These are phyloP conservation scores for Danaus melanippus DNA, from an alignment of 1,140 invertebrate species.

Conservation along the genomic window DNA sequence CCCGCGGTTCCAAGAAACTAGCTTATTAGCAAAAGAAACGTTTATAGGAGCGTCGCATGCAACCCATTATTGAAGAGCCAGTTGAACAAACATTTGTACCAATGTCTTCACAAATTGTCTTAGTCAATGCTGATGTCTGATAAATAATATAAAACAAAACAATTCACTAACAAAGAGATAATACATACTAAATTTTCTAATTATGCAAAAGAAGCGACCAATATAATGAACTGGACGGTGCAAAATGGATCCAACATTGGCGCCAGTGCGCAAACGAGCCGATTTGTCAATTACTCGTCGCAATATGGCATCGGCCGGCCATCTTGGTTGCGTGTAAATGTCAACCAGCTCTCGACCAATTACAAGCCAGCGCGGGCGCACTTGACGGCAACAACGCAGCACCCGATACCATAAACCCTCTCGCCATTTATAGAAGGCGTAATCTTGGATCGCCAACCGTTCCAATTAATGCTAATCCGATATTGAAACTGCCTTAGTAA, in stretches of 20 bases:
- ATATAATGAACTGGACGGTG: too few species aligned
- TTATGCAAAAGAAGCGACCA: too few species aligned
- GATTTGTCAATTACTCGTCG: slow-evolving; percentile 58
- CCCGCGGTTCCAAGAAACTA: slow-evolving; percentile 22
- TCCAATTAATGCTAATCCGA: slow-evolving; percentile 62
- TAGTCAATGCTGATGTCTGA: too few species aligned
- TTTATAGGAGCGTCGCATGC: slow-evolving; percentile 40
- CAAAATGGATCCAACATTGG: slow-evolving; percentile 2
- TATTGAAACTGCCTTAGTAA: slow-evolving; percentile 31
- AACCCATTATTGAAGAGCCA: slow-evolving; percentile 27
- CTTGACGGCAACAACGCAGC: slow-evolving; percentile 52
- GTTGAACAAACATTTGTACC: slow-evolving; percentile 14
- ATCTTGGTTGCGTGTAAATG: slow-evolving; percentile 61
- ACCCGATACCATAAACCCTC: slow-evolving; percentile 59
- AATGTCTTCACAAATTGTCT: background rate
- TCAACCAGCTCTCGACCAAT: slow-evolving; percentile 58
- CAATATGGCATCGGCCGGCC: slow-evolving; percentile 51
- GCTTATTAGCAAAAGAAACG: slow-evolving; percentile 28
- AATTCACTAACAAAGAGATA: too few species aligned
- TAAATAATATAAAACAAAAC: too few species aligned
- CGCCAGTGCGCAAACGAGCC: slow-evolving; percentile 25
- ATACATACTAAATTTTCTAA: too few species aligned
- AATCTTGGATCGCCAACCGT: slow-evolving; percentile 44
- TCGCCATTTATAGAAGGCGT: slow-evolving; percentile 59
- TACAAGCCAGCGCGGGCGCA: slow-evolving; percentile 52